phyloP scores from a whole-genome alignment of 2,888 invertebrate genomes.

The Cephus nigrinus region DNA sequence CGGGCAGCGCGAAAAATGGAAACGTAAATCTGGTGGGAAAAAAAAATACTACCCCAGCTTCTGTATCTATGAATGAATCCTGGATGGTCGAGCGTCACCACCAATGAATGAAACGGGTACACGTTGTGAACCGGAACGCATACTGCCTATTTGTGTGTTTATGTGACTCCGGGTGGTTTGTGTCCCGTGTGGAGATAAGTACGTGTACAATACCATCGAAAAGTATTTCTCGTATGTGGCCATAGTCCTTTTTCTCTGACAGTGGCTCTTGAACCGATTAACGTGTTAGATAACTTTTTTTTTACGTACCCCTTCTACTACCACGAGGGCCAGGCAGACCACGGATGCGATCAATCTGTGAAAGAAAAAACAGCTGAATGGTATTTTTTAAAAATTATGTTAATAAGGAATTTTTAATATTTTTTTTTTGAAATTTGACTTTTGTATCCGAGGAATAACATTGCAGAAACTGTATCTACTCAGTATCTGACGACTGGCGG shows the following conservation, averaged over 20 bases:
- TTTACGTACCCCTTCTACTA: slow-evolving; percentile 68
- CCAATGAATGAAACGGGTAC: neutral
- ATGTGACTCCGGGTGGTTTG: neutral
- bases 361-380: slow-evolving; percentile 45
- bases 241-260: neutral
- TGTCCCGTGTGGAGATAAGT: neutral
- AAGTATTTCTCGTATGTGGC: neutral
- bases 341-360: slow-evolving; percentile 69
- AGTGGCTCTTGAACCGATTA: neutral
- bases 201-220: neutral
- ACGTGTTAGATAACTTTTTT: neutral
- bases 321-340: slow-evolving; percentile 64
- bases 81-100: neutral
- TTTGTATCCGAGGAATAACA: neutral
- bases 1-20: neutral
- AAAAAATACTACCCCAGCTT: neutral
- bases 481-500: neutral
- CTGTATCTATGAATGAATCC: neutral
- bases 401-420: slow-evolving; percentile 40
- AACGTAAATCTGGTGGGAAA: neutral
- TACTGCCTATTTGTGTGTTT: neutral
- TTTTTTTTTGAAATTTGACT: neutral
- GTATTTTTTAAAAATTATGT: slow-evolving; percentile 63
- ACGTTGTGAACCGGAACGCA: neutral
- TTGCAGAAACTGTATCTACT: neutral